Evolutionary conservation across 2,888 invertebrate genomes (phyloP).

Genomic region (Crossocerus cetratus): DNA sequence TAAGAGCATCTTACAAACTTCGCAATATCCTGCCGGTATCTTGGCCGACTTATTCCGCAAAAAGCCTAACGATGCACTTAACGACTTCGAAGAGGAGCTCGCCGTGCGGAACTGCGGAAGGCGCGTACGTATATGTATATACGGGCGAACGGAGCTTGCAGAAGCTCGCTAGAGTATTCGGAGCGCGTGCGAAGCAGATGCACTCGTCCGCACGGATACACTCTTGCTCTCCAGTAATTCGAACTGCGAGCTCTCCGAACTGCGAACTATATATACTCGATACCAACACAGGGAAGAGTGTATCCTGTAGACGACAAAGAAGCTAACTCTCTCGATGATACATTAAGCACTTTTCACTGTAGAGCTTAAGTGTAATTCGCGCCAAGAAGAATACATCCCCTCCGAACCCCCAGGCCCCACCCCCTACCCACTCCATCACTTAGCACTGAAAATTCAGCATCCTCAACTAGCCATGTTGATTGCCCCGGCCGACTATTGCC

Average conservation of each 20-base stretch:
- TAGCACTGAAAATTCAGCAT: neutral
- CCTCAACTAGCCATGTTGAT: neutral
- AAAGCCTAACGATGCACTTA: no score
- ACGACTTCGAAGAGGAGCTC: no score
- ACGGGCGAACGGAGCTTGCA: no score
- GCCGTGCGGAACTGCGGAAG: no score
- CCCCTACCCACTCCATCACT: neutral
- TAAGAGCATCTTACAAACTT: no score
- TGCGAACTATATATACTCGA: no score
- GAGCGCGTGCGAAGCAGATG: neutral
- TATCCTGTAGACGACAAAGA: slow-evolving; percentile 59
- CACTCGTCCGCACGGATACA: neutral
- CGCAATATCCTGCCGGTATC: no score
- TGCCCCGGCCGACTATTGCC: neutral
- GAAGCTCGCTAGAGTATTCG: no score
- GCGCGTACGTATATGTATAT: no score
- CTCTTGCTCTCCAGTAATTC: neutral
- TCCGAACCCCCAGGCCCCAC: slow-evolving; percentile 7
- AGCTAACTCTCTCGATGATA: slow-evolving; percentile 43
- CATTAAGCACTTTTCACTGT: slow-evolving; percentile 34
- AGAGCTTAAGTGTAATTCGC: slow-evolving; percentile 39
- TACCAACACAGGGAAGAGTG: slow-evolving; percentile 71
- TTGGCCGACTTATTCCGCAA: no score
- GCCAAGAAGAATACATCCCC: slow-evolving; percentile 34
- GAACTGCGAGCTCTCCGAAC: neutral